phyloP scores from a whole-genome alignment of 2,888 invertebrate species.

The Amphipoea oculea region DNA sequence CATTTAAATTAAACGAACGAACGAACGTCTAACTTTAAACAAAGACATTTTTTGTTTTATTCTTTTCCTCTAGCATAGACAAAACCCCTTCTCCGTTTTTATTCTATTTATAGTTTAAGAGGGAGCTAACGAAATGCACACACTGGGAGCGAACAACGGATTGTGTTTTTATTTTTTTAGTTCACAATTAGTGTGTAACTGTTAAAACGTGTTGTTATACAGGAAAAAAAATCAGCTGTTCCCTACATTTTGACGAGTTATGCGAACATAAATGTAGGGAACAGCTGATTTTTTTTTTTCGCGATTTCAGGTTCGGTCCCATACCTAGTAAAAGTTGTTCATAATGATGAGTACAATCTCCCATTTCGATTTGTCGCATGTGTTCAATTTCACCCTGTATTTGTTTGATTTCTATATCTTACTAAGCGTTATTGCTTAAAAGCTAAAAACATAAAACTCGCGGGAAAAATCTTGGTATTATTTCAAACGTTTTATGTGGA shows the following conservation, averaged over 20 bases:
- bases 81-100: constrained; percentile 44
- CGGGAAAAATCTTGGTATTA: background rate
- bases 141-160: constrained; percentile 32
- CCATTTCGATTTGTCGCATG: too few relatives aligned
- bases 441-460: background rate
- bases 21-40: background rate
- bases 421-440: background rate
- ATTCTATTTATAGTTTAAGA: constrained; percentile 53
- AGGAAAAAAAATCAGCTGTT: too few relatives aligned
- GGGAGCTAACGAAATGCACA: constrained; percentile 55
- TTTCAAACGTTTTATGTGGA: background rate
- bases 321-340: too few relatives aligned
- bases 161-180: constrained; percentile 22
- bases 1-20: too few relatives aligned
- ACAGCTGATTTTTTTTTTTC: too few relatives aligned
- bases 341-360: too few relatives aligned
- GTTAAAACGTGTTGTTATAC: background rate
- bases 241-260: too few relatives aligned
- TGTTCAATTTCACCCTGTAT: background rate
- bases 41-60: constrained; percentile 21
- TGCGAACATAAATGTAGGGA: too few relatives aligned
- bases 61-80: constrained; percentile 23
- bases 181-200: constrained; percentile 37
- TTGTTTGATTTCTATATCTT: background rate
- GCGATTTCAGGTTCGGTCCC: too few relatives aligned